phyloP scores from a whole-genome alignment of 92 coral and sea anemone species.

The Porites lobata region DNA sequence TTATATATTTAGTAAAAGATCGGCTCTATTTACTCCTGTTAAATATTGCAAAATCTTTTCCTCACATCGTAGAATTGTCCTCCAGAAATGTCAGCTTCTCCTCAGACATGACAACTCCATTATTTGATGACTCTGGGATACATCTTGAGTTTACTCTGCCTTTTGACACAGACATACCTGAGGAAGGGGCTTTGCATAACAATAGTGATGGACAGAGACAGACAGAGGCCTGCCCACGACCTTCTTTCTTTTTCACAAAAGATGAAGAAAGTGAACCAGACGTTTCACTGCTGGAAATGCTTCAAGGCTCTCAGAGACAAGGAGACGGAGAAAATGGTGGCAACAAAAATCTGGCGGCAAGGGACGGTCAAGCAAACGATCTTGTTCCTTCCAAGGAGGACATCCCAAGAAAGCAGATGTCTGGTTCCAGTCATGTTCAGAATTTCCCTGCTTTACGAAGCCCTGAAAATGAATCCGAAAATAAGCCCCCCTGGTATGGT shows the following conservation, averaged over 20 bases:
- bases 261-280: not conserved
- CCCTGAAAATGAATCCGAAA: not conserved
- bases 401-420: not conserved
- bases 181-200: not conserved
- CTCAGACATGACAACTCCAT: constrained; percentile 58
- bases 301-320: not conserved
- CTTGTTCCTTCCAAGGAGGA: not conserved
- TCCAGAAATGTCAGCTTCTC: constrained; percentile 39
- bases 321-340: not conserved
- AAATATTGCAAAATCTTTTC: not conserved
- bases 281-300: not conserved
- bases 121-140: constrained; percentile 85
- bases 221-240: too few relatives aligned
- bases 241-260: not conserved
- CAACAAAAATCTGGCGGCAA: not conserved
- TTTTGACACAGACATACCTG: constrained; percentile 37
- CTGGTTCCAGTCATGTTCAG: not conserved
- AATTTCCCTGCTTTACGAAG: not conserved
- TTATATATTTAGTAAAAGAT: too few relatives aligned
- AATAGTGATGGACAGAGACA: not conserved
- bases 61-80: not conserved
- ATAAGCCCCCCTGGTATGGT: not conserved
- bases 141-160: constrained; percentile 71
- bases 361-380: not conserved
- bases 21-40: too few relatives aligned